phyloP scores from a whole-genome alignment of 2,113 vertebrate genomes.

The Anolis sagrei region DNA sequence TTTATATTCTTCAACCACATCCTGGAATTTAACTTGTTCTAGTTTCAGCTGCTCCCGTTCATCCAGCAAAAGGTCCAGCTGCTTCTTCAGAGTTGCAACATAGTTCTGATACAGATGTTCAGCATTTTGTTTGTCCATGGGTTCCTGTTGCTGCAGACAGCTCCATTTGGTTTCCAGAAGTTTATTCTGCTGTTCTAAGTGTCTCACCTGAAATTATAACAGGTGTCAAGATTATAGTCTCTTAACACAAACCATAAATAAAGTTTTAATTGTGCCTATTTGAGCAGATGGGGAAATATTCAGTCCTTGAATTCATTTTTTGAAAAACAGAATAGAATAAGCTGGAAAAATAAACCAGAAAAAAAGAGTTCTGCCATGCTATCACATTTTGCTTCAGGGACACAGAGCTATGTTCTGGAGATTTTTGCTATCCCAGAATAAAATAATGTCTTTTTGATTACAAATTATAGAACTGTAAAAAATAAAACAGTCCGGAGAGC shows the following conservation, averaged over 20 bases:
- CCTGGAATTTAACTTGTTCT: slow-evolving; percentile 84
- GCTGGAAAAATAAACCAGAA: too few species aligned
- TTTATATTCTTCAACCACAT: slow-evolving; percentile 84
- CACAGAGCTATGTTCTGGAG: background rate
- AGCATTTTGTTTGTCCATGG: slow-evolving; percentile 64
- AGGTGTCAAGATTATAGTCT: background rate
- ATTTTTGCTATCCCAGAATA: background rate
- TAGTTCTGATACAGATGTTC: slow-evolving; percentile 83
- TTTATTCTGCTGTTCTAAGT: slow-evolving; percentile 81
- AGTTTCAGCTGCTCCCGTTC: slow-evolving; percentile 81
- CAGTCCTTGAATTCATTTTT: background rate
- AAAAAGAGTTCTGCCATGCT: too few species aligned
- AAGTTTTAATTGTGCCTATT: background rate
- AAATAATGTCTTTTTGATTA: background rate
- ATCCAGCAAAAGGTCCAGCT: slow-evolving; percentile 77
- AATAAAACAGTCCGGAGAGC: background rate
- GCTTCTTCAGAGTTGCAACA: slow-evolving; percentile 80
- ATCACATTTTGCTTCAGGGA: background rate
- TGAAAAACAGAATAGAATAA: background rate
- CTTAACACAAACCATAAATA: background rate
- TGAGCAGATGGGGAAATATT: too few species aligned
- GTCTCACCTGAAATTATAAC: slow-evolving; percentile 53
- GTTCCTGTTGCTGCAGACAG: slow-evolving; percentile 72
- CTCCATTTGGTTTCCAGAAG: slow-evolving; percentile 80
- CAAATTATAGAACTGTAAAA: too few species aligned